These are phyloP conservation scores for Xylota sylvarum DNA, from an alignment of 2,888 invertebrate genomes.

Conservation along the genomic window DNA sequence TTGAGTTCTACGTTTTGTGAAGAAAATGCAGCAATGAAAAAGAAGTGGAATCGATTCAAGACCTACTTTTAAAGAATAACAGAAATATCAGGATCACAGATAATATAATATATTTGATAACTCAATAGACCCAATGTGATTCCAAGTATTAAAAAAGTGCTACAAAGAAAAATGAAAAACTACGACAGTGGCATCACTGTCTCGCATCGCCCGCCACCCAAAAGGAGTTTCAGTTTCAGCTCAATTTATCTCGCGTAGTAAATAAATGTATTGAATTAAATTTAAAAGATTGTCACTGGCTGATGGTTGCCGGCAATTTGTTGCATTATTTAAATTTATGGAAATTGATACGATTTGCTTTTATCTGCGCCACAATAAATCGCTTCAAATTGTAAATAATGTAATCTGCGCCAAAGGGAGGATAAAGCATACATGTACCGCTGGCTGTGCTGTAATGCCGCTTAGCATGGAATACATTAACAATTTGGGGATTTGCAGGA, in stretches of 20 bases:
- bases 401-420: conserved; percentile 12
- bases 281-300: conserved; percentile 35
- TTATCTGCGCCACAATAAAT: conserved; percentile 38
- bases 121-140: no score
- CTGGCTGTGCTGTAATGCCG: background rate
- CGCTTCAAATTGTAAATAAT: conserved; percentile 44
- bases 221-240: conserved; percentile 8
- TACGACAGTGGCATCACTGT: background rate
- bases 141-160: no score
- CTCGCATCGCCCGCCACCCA: background rate
- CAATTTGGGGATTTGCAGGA: conserved; percentile 30
- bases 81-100: no score
- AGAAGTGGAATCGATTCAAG: no score
- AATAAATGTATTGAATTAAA: conserved; percentile 43
- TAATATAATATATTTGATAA: no score
- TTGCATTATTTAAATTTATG: conserved; percentile 46
- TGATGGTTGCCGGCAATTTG: conserved; percentile 24
- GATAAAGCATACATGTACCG: conserved; percentile 11
- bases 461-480: conserved; percentile 14
- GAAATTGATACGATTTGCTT: conserved; percentile 52
- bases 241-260: conserved; percentile 34
- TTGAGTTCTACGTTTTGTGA: no score
- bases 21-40: no score
- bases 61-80: no score
- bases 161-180: no score